These are phyloP conservation scores for Sipha maydis DNA, from an alignment of 2,888 invertebrate species.

Conservation along the genomic window DNA sequence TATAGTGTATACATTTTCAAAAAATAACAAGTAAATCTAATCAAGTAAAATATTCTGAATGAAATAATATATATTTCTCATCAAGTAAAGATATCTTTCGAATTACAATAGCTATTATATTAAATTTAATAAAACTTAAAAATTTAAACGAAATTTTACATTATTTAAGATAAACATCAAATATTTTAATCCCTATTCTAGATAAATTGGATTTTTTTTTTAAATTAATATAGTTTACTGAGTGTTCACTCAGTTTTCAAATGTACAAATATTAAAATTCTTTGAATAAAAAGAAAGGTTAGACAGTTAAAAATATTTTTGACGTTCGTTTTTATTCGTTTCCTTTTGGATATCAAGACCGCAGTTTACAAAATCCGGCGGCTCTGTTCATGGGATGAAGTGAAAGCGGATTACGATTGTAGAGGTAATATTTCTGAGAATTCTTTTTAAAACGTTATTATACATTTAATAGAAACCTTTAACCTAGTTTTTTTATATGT, in stretches of 20 bases:
- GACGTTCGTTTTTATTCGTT: background rate
- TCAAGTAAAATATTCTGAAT: too few species aligned
- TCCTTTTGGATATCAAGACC: background rate
- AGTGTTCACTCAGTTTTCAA: too few species aligned
- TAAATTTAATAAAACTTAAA: too few species aligned
- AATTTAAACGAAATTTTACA: too few species aligned
- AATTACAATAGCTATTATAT: too few species aligned
- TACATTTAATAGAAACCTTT: slow-evolving; percentile 1
- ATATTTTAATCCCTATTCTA: background rate
- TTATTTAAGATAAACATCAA: too few species aligned
- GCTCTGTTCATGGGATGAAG: slow-evolving; percentile 29
- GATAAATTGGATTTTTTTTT: background rate
- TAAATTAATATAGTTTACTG: background rate
- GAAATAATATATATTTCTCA: too few species aligned
- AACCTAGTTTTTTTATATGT: background rate
- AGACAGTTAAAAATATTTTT: background rate
- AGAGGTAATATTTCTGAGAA: background rate
- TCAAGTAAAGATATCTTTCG: too few species aligned
- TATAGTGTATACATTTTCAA: too few species aligned
- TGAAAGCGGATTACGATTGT: background rate
- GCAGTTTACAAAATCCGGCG: background rate
- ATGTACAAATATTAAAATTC: too few species aligned
- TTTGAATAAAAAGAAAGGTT: background rate
- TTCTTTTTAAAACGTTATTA: slow-evolving; percentile 29
- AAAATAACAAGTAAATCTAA: too few species aligned